Percentiles rank a stretch among this genome's conserved stretches.
These are phyloP conservation scores for Drosophila monieri DNA, from an alignment of 2,888 invertebrate genomes.

Conservation along the genomic window DNA sequence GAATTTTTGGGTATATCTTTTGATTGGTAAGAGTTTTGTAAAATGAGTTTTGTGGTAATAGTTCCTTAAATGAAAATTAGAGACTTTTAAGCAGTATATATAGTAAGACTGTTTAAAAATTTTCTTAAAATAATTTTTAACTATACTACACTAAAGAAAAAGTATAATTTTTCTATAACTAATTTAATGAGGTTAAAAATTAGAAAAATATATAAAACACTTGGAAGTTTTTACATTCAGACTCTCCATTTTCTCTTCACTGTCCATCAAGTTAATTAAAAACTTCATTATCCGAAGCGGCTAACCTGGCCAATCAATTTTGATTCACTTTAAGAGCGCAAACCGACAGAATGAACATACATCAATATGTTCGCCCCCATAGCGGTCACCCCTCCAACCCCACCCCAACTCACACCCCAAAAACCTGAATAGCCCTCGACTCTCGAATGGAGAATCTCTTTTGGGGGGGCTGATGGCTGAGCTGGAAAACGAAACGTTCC, in stretches of 20 bases:
- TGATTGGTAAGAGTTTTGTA: no score
- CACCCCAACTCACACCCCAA: not conserved
- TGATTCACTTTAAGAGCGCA: conserved; percentile 61
- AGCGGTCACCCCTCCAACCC: conserved; percentile 13
- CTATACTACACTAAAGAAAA: no score
- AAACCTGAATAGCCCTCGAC: conserved; percentile 8
- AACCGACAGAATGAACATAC: conserved; percentile 42
- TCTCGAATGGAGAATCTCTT: conserved; percentile 26
- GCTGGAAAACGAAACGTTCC: conserved; percentile 69
- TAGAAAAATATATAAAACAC: not conserved
- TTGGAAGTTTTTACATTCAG: not conserved
- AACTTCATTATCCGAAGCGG: conserved; percentile 58
- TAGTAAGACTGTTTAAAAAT: no score
- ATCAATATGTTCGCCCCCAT: conserved; percentile 52
- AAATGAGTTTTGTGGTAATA: no score
- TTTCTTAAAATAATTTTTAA: no score
- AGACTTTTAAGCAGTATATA: no score
- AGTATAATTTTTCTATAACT: no score
- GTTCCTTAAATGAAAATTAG: no score
- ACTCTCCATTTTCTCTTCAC: not conserved
- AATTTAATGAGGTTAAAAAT: not conserved
- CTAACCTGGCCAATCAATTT: conserved; percentile 64
- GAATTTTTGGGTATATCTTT: not conserved
- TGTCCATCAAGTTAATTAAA: conserved; percentile 57
- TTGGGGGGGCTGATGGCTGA: conserved; percentile 46